Evolutionary conservation across 2,797 vertebrate genomes (phyloP), one percentile per base, ranked within the genome.

Genomic region (Lagodon rhomboides): DNA sequence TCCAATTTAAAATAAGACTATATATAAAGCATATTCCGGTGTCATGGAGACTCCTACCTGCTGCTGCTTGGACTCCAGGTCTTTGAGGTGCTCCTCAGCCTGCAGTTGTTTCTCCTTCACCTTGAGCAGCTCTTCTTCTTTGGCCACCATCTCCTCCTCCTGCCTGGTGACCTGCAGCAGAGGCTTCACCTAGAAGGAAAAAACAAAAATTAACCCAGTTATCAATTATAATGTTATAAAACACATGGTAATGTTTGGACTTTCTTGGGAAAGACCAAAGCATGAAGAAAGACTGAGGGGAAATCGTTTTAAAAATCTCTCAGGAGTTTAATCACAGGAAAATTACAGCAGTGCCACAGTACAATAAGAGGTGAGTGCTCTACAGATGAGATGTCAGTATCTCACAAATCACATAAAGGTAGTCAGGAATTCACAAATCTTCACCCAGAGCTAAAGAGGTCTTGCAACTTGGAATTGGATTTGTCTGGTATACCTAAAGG

Each of bases 91-190:
- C 53, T 95, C 94, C 91, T 99, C 96, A 0, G 96, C 91, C 13
- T 95, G 91, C 80, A 92, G 17, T 64, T 98, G 97, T 88, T 89
- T 97, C 87, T 99, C 98, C 69, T 95, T 96, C 53, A 97, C 94
- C 83, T 97, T 97, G 23, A 89, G 15, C 66, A 99, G 93, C 79
- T 99, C 98, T 10, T 97, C 96, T 23, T 99, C 98, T 86, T 98
- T 99, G 65, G 97, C 97, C 84, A 96, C 86, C 96, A 99, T 96
- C 91, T 98, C 98, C 82, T 99, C 98, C 78, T 99, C 98, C 93
- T 98, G 97, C 18, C 97, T 94, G 83, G 96, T 97, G 62, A 99
- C 97, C 85, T 99, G 97, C 65, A 99, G 94, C 85, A 99, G 94
- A 0, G 98, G 98, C 85, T 99, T 99, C 87, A 99, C 98, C 98